Conservation (phyloP, 2,888 invertebrate species). For the Ochropleura plecta region DNA sequence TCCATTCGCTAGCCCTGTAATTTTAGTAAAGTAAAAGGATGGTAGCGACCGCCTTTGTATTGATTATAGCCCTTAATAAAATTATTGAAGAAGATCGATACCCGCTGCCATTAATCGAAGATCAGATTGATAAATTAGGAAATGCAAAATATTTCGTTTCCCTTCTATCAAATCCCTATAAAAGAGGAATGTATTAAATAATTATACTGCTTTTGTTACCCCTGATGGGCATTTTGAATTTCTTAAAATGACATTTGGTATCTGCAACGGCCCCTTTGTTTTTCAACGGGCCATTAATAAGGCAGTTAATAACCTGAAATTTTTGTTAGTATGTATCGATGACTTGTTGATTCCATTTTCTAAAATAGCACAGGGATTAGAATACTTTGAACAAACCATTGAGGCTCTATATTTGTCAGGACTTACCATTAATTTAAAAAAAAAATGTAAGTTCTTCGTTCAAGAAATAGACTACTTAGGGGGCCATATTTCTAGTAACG, state of each 20-base stretch:
- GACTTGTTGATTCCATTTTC: constrained; percentile 8
- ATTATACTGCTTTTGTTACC: no score
- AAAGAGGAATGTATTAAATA: no score
- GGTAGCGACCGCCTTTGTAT: constrained; percentile 9
- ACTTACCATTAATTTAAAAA: constrained; percentile 12
- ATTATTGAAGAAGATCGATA: constrained; percentile 9
- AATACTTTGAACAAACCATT: constrained; percentile 1
- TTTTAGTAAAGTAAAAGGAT: constrained; percentile 12
- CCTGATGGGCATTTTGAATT: no score
- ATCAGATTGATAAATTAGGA: neutral
- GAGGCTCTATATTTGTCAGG: constrained; percentile 1
- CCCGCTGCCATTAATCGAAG: constrained; percentile 12
- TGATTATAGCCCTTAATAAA: constrained; percentile 13
- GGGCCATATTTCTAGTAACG: neutral
- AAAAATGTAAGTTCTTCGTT: constrained; percentile 15
- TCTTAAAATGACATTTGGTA: no score
- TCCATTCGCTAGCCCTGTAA: constrained; percentile 1
- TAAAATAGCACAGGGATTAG: neutral
- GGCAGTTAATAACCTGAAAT: neutral
- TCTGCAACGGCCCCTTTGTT: constrained; percentile 11
- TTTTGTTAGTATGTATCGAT: constrained; percentile 5
- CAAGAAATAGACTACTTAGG: constrained; percentile 8
- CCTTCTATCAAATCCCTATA: no score
- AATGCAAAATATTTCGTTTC: no score
- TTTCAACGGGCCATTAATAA: constrained; percentile 14